These are phyloP conservation scores for Pteropus alecto DNA, from an alignment of 2,113 vertebrate genomes.

Conservation along the genomic window DNA sequence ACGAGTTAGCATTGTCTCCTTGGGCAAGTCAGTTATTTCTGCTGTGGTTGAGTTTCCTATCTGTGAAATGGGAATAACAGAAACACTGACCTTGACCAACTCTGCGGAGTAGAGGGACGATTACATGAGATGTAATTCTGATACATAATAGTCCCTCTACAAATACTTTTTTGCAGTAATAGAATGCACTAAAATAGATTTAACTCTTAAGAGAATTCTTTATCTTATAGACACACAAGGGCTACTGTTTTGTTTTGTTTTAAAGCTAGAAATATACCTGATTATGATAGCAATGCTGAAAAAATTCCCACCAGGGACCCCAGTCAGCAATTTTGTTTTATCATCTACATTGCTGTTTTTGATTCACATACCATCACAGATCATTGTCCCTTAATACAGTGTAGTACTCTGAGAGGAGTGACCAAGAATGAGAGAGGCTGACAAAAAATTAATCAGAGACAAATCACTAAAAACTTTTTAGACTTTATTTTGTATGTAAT, in stretches of 20 bases:
- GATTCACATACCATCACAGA: neutral
- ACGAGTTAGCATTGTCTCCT: too few species aligned
- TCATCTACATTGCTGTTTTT: neutral
- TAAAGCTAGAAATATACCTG: neutral
- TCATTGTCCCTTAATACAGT: neutral
- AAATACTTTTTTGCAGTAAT: neutral
- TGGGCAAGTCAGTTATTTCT: neutral
- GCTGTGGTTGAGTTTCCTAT: neutral
- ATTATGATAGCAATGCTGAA: neutral
- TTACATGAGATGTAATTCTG: neutral
- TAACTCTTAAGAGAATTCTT: neutral
- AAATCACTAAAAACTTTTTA: neutral
- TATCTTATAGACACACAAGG: neutral
- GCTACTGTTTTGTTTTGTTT: neutral
- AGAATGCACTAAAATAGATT: neutral
- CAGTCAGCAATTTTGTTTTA: neutral
- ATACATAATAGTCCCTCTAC: neutral
- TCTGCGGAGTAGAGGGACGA: neutral
- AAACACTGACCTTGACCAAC: neutral
- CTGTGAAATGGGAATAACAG: neutral
- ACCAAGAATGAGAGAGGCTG: neutral
- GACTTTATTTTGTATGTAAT: neutral
- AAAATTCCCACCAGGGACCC: neutral
- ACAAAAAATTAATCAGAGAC: neutral
- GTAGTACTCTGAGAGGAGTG: neutral